Evolutionary conservation across 2,888 invertebrate species (phyloP), one percentile per base, ranked within the genome.

Genomic region (Athripsodes cinereus): DNA sequence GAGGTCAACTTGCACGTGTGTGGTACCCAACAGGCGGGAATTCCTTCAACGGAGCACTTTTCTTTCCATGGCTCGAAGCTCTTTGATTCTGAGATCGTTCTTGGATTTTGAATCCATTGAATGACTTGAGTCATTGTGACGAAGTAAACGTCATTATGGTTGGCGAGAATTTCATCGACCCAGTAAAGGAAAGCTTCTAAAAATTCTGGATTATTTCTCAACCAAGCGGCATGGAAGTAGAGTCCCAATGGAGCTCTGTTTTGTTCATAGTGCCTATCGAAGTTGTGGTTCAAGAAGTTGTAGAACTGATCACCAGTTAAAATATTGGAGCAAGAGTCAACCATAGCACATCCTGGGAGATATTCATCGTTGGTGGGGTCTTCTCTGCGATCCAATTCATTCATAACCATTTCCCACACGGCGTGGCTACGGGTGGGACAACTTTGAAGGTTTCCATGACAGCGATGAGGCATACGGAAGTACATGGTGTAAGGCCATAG

Each of bases 401-500:
- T 95, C 87, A 95, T 89, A 35, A 94, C 93, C 92, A 95, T 93
- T 74, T 95, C 94, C 94, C 94, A 95, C 35, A 94, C 93, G 51
- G 94, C 93, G 73, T 94, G 94, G 64, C 91, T 91, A 70, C 93
- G 86, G 1, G 92, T 93, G 11, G 93, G 93, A 71, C 93, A 94
- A 71, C 86, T 91, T 72, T 94, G 94, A 59, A 92, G 76, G 74
- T 94, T 94, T 63, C 94, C 94, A 71, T 94, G 93, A 69, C 96
- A 96, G 61, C 90, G 85, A 74, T 94, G 95, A 0, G 95, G 93
- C 91, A 96, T 93, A 68, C 92, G 86, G 84, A 94, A 96, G 82
- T 96, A 96, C 88, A 97, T 90, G 58, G 96, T 97, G 81, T 97
- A 97, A 2, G 97, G 97, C 97, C 97, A 97, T 65, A 94, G 85